Base-by-base conservation (phyloP, 2,113 vertebrate genomes). In the Lynx canadensis region DNA sequence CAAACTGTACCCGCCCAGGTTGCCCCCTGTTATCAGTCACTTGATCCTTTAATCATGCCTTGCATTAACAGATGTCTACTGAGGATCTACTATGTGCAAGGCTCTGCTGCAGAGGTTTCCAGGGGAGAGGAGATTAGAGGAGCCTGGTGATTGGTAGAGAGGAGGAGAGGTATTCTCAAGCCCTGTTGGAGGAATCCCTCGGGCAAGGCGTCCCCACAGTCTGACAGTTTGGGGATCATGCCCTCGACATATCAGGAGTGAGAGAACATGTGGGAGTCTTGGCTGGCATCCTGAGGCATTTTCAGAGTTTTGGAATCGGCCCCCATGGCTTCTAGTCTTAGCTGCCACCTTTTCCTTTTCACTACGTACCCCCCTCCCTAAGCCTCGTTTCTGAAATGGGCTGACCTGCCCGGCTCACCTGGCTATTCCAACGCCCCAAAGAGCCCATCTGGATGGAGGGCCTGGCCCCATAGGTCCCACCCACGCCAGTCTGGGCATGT, bases 1-100 rank as follows among this genome's bases (percentile, higher is more conserved):
- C 19, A 60, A 60, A 60, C 7, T 7, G 57, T 7, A 8, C 57
- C 57, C 57, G 18, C 57, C 57, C 57, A 23, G 57, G 57, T 60
- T 60, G 57, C 57, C 57, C 21, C 57, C 57, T 21, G 7, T 60
- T 23, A 0, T 33, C 18, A 2, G 29, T 79, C 45, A 18, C 65
- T 73, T 41, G 29, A 57, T 38, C 27, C 5, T 66, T 52, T 78
- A 9, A 45, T 92, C 16, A 0, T 73, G 83, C 29, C 52, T 88
- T 79, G 66, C 41, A 57, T 57, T 85, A 33, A 1, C 19, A 80
- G 33, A 52, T 74, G 50, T 76, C 71, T 87, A 0, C 33, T 38
- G 73, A 90, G 84, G 90, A 65, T 80, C 92, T 92, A 63, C 84
- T 92, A 15, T 88, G 95, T 94, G 50, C 14, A 1, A 65, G 65